phyloP scores from a whole-genome alignment of 2,888 invertebrate species.

The Chrysotoxum bicinctum region DNA sequence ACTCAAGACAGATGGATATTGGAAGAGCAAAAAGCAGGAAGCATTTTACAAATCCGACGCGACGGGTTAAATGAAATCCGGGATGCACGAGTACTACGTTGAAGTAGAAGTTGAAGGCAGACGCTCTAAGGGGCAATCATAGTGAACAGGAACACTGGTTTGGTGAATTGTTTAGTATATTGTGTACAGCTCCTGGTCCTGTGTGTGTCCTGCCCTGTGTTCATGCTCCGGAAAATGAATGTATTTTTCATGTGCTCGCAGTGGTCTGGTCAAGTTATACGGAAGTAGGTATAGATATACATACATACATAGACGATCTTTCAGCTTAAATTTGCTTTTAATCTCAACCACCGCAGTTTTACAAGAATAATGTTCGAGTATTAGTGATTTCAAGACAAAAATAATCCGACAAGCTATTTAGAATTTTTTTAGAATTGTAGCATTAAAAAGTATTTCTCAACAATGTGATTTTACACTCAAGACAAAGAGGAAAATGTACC shows the following conservation, averaged over 20 bases:
- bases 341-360: slow-evolving; percentile 28
- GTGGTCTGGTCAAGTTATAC: slow-evolving; percentile 5
- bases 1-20: slow-evolving; percentile 58
- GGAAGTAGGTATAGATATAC: not conserved
- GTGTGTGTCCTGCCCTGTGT: slow-evolving; percentile 2
- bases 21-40: slow-evolving; percentile 43
- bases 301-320: not conserved
- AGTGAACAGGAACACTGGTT: slow-evolving; percentile 30
- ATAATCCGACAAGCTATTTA: slow-evolving; percentile 6
- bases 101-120: not conserved
- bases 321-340: slow-evolving; percentile 32
- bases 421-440: not conserved
- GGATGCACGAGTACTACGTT: not conserved
- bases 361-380: not conserved
- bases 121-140: not conserved
- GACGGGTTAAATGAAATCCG: slow-evolving; percentile 35
- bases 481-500: not conserved
- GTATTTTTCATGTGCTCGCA: slow-evolving; percentile 34
- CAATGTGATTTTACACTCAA: not conserved
- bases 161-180: slow-evolving; percentile 25
- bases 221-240: slow-evolving; percentile 38
- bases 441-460: not conserved
- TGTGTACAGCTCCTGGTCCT: slow-evolving; percentile 1
- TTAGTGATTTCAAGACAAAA: not conserved
- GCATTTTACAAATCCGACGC: slow-evolving; percentile 24